Conservation (phyloP, 2,113 vertebrate genomes). For the Hirundichthys speculiger region DNA sequence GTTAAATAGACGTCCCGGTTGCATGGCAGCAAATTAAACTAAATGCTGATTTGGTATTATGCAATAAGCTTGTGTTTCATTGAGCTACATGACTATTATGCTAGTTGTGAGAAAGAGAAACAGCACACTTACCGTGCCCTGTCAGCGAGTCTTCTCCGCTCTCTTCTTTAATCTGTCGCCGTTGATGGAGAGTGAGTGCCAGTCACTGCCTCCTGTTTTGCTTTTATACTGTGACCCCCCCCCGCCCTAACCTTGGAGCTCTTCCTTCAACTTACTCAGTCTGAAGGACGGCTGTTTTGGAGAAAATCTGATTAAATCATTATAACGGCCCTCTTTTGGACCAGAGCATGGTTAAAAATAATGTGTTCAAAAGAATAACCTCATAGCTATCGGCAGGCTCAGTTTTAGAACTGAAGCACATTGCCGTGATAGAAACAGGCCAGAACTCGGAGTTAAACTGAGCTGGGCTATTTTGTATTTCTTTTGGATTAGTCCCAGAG, state of each 20-base stretch:
- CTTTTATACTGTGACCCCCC: conserved; percentile 70
- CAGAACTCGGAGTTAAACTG: not conserved
- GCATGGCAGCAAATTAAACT: not conserved
- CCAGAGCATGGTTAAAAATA: conserved; percentile 67
- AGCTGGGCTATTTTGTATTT: not conserved
- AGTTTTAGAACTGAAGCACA: not conserved
- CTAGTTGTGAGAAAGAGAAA: not conserved
- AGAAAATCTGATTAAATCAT: conserved; percentile 75
- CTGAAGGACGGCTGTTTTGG: conserved; percentile 42
- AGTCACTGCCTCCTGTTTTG: conserved; percentile 15
- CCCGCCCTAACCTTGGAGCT: conserved; percentile 37
- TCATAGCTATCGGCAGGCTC: not conserved
- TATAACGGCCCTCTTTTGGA: conserved; percentile 58
- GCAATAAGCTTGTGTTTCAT: not conserved
- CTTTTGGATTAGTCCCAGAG: not conserved
- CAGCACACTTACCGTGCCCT: conserved; percentile 45
- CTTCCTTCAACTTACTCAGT: conserved; percentile 57
- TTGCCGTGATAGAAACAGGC: not conserved
- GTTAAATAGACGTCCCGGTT: too few relatives aligned
- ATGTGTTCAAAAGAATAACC: conserved; percentile 1
- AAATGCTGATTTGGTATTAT: conserved; percentile 1
- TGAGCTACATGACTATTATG: not conserved
- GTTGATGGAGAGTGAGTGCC: conserved; percentile 31
- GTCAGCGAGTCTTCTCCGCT: conserved; percentile 20
- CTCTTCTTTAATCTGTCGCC: conserved; percentile 51